Evolutionary conservation across 2,888 invertebrate species (phyloP), one percentile per base, ranked within the genome.

Genomic region (Drosophila gaucha): DNA sequence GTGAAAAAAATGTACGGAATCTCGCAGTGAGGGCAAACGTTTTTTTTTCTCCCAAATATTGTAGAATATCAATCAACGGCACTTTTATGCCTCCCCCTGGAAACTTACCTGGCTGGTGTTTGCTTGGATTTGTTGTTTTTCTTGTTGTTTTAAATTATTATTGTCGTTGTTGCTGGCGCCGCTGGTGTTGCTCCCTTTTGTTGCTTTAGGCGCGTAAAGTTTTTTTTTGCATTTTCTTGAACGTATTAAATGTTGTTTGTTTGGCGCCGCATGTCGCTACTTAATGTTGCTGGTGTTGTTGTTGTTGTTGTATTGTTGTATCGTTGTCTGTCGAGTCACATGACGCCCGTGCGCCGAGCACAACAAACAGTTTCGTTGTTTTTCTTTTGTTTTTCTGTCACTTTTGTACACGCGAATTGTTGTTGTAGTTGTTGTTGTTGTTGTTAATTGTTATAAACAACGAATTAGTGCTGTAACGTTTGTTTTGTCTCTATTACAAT

Each of bases 61-160:
- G 41, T 58, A 33, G 76, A 72, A 76, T 72, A 74, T 74, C 74
- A 72, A 76, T 74, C 74, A 76, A 31, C 68, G 44, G 67, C 67
- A 46, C 46, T 78, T 63, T 43, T 24, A 36, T 49, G 36, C 43
- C 26, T 5, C 2, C 12, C 20, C 33, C 6, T 3, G 9, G 18
- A 28, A 47, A 78, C 78, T 74, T 60, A 68, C 78, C 74, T 78
- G 69, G 35, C 33, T 52, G 43, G 33, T 38, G 41, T 68, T 55
- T 57, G 49, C 41, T 41, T 44, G 26, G 43, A 18, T 44, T 44
- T 24, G 38, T 4, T 36, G 55, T 67, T 56, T 52, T 55, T 60
- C 43, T 46, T 70, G 26, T 49, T 70, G 12, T 51, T 41, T 41
- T 41, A 41, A 41, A 41, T 41, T 41, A 41, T 41, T 41, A 41